These are phyloP conservation scores for Beroe forskalii DNA, from an alignment of 37 sponge, comb jelly and placozoan genomes.

Conservation along the genomic window DNA sequence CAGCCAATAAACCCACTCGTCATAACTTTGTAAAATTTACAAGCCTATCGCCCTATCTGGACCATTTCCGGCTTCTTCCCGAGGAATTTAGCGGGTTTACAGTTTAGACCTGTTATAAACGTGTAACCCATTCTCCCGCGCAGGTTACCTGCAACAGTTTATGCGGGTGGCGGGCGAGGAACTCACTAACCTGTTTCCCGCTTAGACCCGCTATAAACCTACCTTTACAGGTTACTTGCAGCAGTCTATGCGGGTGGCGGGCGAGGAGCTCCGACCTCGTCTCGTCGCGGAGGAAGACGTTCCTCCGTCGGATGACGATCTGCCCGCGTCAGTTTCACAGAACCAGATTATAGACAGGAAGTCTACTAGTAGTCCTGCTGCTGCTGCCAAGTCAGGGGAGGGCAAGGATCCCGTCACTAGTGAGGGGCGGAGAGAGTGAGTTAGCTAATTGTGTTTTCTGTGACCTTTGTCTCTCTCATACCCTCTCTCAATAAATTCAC, in stretches of 20 bases:
- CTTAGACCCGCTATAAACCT: too few relatives aligned
- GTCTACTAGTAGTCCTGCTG: neutral
- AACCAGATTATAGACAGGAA: neutral
- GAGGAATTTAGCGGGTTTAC: too few relatives aligned
- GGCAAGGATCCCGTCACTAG: neutral
- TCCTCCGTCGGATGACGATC: slow-evolving; percentile 52
- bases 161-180: slow-evolving; percentile 37
- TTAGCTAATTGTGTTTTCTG: too few relatives aligned
- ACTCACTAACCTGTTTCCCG: too few relatives aligned
- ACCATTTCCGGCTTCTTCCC: too few relatives aligned
- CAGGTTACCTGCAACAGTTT: slow-evolving; percentile 27
- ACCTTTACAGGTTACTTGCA: slow-evolving; percentile 35
- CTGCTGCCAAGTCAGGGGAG: neutral
- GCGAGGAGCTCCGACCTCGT: slow-evolving; percentile 13
- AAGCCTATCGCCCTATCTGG: too few relatives aligned
- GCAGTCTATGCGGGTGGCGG: slow-evolving; percentile 34
- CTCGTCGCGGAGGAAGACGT: slow-evolving; percentile 38
- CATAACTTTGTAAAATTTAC: too few relatives aligned
- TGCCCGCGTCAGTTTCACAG: slow-evolving; percentile 50
- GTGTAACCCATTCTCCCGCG: too few relatives aligned
- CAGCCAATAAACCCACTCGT: too few relatives aligned
- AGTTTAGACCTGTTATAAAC: too few relatives aligned
- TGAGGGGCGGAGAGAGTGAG: neutral
- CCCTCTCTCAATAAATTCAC: neutral
- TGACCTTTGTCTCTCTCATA: too few relatives aligned